A percentile compares a stretch with the other conserved stretches of the same genome.
These are phyloP conservation scores for Myrmophylax atrothorax DNA, from an alignment of 2,113 vertebrate species.

Conservation along the genomic window DNA sequence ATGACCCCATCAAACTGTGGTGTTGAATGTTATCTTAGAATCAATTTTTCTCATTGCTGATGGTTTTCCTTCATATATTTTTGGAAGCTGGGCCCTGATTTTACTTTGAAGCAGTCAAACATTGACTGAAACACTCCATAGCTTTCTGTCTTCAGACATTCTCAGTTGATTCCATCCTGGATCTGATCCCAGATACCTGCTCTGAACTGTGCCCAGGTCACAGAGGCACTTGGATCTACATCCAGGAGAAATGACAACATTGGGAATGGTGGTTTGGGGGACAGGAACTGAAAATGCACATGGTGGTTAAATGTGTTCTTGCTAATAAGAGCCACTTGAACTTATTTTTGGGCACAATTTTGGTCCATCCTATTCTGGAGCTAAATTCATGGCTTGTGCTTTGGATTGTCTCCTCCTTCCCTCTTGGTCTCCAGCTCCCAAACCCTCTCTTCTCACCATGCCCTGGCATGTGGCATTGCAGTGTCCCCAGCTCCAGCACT, in stretches of 20 bases:
- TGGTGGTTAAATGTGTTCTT: background rate
- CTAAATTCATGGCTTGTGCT: background rate
- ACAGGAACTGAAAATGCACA: background rate
- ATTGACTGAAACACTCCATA: background rate
- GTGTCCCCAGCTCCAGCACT: background rate
- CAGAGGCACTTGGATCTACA: background rate
- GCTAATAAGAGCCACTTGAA: background rate
- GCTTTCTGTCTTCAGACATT: background rate
- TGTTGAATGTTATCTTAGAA: accelerated
- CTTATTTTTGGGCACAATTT: background rate
- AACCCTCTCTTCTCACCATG: accelerated
- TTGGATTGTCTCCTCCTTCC: background rate
- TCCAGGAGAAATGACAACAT: background rate
- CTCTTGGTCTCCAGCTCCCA: background rate
- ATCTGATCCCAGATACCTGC: background rate
- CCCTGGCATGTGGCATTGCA: background rate
- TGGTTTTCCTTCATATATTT: background rate
- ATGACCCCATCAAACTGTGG: background rate
- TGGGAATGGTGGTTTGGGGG: background rate
- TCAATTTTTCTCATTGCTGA: background rate
- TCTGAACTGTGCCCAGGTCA: background rate
- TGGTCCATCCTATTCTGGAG: background rate
- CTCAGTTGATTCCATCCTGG: background rate
- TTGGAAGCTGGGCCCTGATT: background rate
- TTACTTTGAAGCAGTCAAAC: background rate